Base-by-base conservation (phyloP, 2,113 vertebrate species). In the Podocnemis expansa region DNA sequence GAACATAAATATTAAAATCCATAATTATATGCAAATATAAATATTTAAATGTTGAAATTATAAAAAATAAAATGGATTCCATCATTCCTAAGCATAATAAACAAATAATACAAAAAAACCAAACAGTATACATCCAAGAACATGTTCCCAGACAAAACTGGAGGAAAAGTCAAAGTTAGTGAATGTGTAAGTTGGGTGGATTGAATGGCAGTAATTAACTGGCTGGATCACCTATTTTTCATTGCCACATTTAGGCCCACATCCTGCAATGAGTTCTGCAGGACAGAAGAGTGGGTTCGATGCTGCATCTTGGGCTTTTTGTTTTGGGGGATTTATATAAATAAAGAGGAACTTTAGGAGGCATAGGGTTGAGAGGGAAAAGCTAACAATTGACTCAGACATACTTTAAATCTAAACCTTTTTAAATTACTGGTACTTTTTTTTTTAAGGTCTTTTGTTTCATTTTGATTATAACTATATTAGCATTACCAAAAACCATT, bases 91-190 rank as follows among this genome's bases (percentile, higher is more conserved):
- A 16, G 16, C 31, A 47, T 63, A n/a, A 67, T 34, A 31, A 60
- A 60, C 29, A 17, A 63, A 67, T 17, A n/a, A n/a, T n/a, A 67
- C 34, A 67, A 17, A 67, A 67, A 67, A 67, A n/a, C n/a, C 34
- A n/a, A 43, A 43, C 56, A 0, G 45, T 75, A 1, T 2, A 11
- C 2, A 25, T 87, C 49, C 49, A 13, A 25, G 82, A 41, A 89
- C 21, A 2, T 2, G 78, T 78, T 91, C 91, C 76, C 86, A 93
- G 73, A 60, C 4, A 25, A 51, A 94, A 75, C 3, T 52, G 27
- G 2, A 2, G 24, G 2, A 51, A 85, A 0, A 0, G 29, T 76
- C 85, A 91, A 75, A 51, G 54, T 88, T 81, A 91, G 41, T 88
- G 31, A 89, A 84, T 0, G 4, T 82, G 38, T 55, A 67, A 93